Evolutionary conservation across 1,140 invertebrate species (phyloP).

Genomic region (Philopotamus ludificatus): DNA sequence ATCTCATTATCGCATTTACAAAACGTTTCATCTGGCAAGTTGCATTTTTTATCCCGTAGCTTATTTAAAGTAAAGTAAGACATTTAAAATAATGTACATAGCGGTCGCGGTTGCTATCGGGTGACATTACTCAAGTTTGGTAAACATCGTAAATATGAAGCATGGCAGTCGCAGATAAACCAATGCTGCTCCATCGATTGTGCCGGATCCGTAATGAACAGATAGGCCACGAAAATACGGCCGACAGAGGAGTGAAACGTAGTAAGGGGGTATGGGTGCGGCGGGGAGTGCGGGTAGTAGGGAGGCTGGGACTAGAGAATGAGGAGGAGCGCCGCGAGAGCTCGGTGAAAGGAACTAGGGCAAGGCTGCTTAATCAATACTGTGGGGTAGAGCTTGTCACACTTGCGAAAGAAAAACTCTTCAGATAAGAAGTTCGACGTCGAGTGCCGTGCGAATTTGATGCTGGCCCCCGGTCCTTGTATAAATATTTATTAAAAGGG

Average conservation of each 20-base stretch:
- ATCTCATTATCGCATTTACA: too few species aligned
- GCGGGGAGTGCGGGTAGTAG: neutral
- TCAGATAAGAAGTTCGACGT: slow-evolving; percentile 16
- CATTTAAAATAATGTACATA: too few species aligned
- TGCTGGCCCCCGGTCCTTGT: too few species aligned
- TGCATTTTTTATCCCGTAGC: too few species aligned
- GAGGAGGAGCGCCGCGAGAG: neutral
- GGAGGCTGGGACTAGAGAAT: neutral
- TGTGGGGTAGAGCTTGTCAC: slow-evolving; percentile 14
- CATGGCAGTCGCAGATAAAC: neutral
- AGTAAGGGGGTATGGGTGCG: neutral
- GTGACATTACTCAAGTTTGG: too few species aligned
- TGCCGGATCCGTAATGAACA: slow-evolving; percentile 18
- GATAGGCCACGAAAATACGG: neutral
- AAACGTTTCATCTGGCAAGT: too few species aligned
- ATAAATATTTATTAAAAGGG: slow-evolving; percentile 7
- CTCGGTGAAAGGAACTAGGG: slow-evolving; percentile 24
- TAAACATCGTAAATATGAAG: too few species aligned
- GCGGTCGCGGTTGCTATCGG: too few species aligned
- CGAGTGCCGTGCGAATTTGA: neutral
- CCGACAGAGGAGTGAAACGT: slow-evolving; percentile 5
- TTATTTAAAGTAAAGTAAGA: too few species aligned
- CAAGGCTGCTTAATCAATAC: slow-evolving; percentile 32
- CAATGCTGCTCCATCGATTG: neutral
- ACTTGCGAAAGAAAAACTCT: slow-evolving; percentile 6